phyloP scores from a whole-genome alignment of 2,797 vertebrate species.

The Lagodon rhomboides region DNA sequence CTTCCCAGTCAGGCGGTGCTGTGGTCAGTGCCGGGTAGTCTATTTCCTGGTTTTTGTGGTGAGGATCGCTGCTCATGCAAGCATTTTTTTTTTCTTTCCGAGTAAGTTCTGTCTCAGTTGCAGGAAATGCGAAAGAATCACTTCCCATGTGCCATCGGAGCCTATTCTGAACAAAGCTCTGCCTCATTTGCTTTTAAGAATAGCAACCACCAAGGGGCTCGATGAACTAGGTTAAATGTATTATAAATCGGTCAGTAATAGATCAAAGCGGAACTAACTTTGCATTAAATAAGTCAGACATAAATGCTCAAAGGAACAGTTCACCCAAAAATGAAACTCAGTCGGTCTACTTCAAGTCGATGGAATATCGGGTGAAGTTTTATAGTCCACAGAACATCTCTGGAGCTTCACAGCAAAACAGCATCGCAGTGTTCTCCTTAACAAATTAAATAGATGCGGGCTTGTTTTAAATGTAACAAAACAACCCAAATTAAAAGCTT shows the following conservation, averaged over 20 bases:
- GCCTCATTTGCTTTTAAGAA: background rate
- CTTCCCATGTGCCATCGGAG: conserved; percentile 1
- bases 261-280: background rate
- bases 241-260: background rate
- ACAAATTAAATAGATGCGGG: no score
- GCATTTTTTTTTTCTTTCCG: conserved; percentile 39
- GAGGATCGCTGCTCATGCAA: conserved; percentile 54
- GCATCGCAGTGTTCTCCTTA: no score
- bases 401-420: no score
- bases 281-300: conserved; percentile 1
- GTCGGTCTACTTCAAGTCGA: no score
- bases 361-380: no score
- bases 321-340: no score
- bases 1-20: conserved; percentile 57
- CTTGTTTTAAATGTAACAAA: no score
- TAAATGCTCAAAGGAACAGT: background rate
- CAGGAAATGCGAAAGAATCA: conserved; percentile 13
- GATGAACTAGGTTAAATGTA: background rate
- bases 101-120: conserved; percentile 24
- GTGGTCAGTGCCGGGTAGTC: conserved; percentile 18
- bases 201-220: background rate
- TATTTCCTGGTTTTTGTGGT: conserved; percentile 72
- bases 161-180: background rate
- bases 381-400: no score
- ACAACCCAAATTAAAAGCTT: no score